Conservation (phyloP, 1,140 invertebrate species). For the Hyles euphorbiae region DNA sequence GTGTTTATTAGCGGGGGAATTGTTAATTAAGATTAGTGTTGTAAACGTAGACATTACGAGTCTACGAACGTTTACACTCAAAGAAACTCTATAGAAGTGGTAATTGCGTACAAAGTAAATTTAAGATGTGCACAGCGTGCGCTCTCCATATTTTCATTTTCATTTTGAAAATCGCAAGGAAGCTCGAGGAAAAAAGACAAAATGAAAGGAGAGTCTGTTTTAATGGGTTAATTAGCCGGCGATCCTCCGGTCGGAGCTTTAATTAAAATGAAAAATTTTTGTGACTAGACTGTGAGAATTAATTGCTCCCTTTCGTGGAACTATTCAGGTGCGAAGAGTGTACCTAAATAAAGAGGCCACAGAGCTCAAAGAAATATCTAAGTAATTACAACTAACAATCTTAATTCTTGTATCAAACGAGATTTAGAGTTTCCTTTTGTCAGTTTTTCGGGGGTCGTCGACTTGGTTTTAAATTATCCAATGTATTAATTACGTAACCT, state of each 20-base stretch:
- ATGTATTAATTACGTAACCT: too few relatives aligned
- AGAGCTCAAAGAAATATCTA: neutral
- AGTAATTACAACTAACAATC: neutral
- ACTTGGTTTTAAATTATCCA: too few relatives aligned
- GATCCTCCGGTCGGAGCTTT: constrained; percentile 67
- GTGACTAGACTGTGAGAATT: constrained; percentile 66
- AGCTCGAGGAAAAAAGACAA: constrained; percentile 59
- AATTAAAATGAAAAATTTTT: constrained; percentile 75
- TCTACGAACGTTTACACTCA: too few relatives aligned
- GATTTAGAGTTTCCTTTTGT: neutral
- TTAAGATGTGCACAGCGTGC: too few relatives aligned
- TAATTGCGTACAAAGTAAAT: too few relatives aligned
- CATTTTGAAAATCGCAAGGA: constrained; percentile 64
- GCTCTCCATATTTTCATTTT: constrained; percentile 39
- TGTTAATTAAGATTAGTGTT: too few relatives aligned
- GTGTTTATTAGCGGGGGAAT: too few relatives aligned
- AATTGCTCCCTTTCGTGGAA: constrained; percentile 67
- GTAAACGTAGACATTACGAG: too few relatives aligned
- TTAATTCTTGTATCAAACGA: neutral
- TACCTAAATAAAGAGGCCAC: constrained; percentile 45
- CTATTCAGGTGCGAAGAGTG: constrained; percentile 65
- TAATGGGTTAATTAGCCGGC: constrained; percentile 73
- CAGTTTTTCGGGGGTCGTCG: neutral
- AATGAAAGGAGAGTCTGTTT: constrained; percentile 66
- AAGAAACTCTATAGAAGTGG: too few relatives aligned